A percentile compares a stretch with the other conserved stretches of the same genome.
These are phyloP conservation scores for Lathronympha strigana DNA, from an alignment of 2,888 invertebrate genomes.

Conservation along the genomic window DNA sequence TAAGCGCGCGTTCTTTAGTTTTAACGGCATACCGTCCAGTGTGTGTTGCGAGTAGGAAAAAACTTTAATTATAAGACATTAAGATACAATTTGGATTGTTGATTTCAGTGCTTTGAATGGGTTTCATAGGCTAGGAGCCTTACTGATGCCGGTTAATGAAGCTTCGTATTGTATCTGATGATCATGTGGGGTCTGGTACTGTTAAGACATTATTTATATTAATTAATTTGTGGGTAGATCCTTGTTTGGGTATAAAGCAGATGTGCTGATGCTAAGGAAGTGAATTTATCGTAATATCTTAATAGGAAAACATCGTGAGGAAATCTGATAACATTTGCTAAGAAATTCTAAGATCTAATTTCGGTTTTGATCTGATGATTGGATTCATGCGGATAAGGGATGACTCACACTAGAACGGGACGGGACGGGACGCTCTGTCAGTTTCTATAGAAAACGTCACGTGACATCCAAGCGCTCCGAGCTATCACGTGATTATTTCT, in stretches of 20 bases:
- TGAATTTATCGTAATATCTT: too few relatives aligned
- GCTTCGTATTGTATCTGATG: constrained; percentile 38
- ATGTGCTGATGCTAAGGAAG: too few relatives aligned
- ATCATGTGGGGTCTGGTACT: constrained; percentile 41
- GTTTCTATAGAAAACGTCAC: too few relatives aligned
- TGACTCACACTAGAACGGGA: too few relatives aligned
- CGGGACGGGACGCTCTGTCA: too few relatives aligned
- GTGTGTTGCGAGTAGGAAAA: not conserved
- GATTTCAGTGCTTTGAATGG: not conserved
- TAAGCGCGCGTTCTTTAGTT: not conserved
- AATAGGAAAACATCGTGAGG: too few relatives aligned
- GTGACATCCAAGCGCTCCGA: too few relatives aligned
- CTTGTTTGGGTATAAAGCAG: not conserved
- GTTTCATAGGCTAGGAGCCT: constrained; percentile 31
- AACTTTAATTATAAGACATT: not conserved
- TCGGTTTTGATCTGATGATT: too few relatives aligned
- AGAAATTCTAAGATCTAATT: too few relatives aligned
- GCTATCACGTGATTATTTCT: too few relatives aligned
- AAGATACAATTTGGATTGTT: not conserved
- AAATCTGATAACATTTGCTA: too few relatives aligned
- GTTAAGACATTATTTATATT: constrained; percentile 3
- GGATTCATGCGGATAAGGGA: too few relatives aligned
- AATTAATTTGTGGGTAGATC: not conserved
- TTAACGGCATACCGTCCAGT: not conserved
- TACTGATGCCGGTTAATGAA: constrained; percentile 48